phyloP scores from a whole-genome alignment of 2,113 vertebrate genomes.

The Leucopternis melanops region DNA sequence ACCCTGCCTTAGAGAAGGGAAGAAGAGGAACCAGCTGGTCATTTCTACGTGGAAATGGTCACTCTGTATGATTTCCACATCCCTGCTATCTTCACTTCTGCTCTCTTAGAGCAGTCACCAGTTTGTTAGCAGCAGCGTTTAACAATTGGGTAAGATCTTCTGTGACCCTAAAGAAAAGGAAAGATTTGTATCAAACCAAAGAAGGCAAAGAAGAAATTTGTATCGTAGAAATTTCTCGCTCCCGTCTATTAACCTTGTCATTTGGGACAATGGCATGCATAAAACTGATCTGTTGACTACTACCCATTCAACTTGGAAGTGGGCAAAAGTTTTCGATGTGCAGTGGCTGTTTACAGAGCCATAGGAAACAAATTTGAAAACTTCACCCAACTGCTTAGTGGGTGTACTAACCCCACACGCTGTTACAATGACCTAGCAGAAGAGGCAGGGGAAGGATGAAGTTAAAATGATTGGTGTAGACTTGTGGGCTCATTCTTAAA shows the following conservation, averaged over 20 bases:
- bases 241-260: neutral
- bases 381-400: neutral
- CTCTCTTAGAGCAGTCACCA: neutral
- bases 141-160: too few species aligned
- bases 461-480: neutral
- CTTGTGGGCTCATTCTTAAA: neutral
- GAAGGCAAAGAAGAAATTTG: neutral
- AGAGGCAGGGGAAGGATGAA: neutral
- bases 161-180: neutral
- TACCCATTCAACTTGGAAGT: neutral
- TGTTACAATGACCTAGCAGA: too few species aligned
- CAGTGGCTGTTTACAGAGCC: neutral
- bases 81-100: neutral
- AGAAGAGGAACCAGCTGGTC: neutral
- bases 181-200: neutral
- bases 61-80: neutral
- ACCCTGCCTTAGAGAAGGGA: neutral
- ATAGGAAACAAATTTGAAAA: neutral
- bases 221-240: neutral
- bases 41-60: neutral
- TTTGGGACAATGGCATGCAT: too few species aligned
- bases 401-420: neutral
- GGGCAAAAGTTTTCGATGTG: neutral
- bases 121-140: neutral
- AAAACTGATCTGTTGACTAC: neutral